phyloP scores from a whole-genome alignment of 2,113 vertebrate species.

The Pituophis catenifer region DNA sequence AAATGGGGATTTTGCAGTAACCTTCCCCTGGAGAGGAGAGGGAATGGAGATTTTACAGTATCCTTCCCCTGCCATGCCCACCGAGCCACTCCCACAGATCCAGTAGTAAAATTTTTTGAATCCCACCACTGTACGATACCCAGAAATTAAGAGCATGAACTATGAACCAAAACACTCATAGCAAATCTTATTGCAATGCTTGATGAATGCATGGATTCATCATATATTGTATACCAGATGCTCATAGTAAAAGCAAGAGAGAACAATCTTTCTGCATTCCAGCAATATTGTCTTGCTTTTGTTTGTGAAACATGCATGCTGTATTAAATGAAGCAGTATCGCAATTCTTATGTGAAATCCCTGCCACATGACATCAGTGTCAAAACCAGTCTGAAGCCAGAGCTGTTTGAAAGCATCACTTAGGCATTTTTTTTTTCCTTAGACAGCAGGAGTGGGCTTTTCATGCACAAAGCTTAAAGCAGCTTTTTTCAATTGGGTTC shows the following conservation, averaged over 20 bases:
- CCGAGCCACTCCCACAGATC: no score
- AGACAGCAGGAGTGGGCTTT: background rate
- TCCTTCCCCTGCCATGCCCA: no score
- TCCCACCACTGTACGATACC: background rate
- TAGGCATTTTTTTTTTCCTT: background rate
- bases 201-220: background rate
- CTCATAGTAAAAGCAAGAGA: background rate
- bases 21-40: no score
- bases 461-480: background rate
- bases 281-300: background rate
- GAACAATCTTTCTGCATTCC: background rate
- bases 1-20: no score
- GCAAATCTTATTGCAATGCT: background rate
- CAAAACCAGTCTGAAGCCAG: background rate
- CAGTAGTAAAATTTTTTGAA: no score
- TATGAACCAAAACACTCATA: background rate
- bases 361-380: constrained; percentile 13
- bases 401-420: background rate
- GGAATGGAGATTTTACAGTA: no score
- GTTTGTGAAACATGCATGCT: background rate
- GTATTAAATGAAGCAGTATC: background rate
- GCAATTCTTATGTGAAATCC: constrained; percentile 8
- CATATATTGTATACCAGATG: background rate
- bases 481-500: background rate
- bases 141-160: background rate